Conservation (phyloP, 2,888 invertebrate species). For the Mythimna pallens region DNA sequence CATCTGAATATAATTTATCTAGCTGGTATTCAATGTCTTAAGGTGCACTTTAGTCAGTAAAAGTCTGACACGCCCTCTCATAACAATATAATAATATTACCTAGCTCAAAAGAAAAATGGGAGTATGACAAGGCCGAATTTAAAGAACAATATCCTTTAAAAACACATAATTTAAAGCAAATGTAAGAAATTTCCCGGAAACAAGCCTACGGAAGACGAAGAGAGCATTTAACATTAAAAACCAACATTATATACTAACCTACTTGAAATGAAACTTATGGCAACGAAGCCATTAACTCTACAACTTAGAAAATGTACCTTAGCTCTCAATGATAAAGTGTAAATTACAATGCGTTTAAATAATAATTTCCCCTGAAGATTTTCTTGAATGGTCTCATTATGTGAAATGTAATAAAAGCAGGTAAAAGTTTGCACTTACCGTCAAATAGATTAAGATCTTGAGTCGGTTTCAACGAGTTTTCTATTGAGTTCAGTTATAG, state of each 20-base stretch:
- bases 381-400: constrained; percentile 71
- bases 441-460: constrained; percentile 67
- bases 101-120: no score
- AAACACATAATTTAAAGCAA: constrained; percentile 9
- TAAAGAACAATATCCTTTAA: not conserved
- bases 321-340: constrained; percentile 52
- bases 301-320: constrained; percentile 47
- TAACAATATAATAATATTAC: no score
- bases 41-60: no score
- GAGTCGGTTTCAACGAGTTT: constrained; percentile 58
- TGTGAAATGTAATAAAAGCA: constrained; percentile 65
- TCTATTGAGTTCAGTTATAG: constrained; percentile 40
- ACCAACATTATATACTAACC: constrained; percentile 65
- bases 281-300: constrained; percentile 57
- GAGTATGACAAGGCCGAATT: not conserved
- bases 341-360: constrained; percentile 47
- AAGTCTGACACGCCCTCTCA: no score
- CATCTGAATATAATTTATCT: no score
- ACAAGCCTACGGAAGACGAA: constrained; percentile 45
- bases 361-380: constrained; percentile 68
- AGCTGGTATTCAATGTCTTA: no score
- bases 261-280: constrained; percentile 69
- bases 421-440: constrained; percentile 67
- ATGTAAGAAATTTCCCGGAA: constrained; percentile 24
- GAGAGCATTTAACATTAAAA: constrained; percentile 56